Evolutionary conservation across 2,888 invertebrate species (phyloP).

Genomic region (Drosophila sordidapex): DNA sequence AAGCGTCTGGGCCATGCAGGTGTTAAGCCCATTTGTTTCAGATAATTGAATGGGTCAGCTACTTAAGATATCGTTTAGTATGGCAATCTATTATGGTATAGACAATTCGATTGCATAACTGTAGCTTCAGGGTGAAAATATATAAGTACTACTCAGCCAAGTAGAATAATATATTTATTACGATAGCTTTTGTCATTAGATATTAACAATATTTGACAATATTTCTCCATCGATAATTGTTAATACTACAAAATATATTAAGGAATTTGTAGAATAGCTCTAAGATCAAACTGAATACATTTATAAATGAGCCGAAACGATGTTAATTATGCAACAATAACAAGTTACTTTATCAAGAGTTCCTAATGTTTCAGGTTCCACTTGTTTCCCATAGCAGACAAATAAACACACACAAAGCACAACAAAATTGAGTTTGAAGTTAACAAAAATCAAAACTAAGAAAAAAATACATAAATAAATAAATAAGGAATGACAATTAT

Average conservation of each 20-base stretch:
- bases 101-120: slow-evolving; percentile 18
- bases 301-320: no score
- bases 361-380: not conserved
- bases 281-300: not conserved
- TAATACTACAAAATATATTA: not conserved
- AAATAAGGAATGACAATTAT: slow-evolving; percentile 6
- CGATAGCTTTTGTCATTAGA: not conserved
- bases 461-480: not conserved
- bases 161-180: not conserved
- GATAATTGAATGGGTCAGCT: slow-evolving; percentile 27
- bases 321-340: not conserved
- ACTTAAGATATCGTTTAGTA: slow-evolving; percentile 21
- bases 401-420: slow-evolving; percentile 20
- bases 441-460: not conserved
- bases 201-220: not conserved
- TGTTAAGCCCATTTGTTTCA: slow-evolving; percentile 2
- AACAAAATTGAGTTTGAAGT: not conserved
- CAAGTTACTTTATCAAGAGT: not conserved
- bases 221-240: not conserved
- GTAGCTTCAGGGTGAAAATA: not conserved
- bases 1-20: slow-evolving; percentile 26
- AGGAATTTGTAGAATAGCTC: not conserved
- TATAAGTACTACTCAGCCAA: not conserved
- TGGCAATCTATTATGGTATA: not conserved
- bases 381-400: slow-evolving; percentile 5